These are phyloP conservation scores for Caenorhabditis angaria DNA, from an alignment of 2,888 invertebrate species.

Conservation along the genomic window DNA sequence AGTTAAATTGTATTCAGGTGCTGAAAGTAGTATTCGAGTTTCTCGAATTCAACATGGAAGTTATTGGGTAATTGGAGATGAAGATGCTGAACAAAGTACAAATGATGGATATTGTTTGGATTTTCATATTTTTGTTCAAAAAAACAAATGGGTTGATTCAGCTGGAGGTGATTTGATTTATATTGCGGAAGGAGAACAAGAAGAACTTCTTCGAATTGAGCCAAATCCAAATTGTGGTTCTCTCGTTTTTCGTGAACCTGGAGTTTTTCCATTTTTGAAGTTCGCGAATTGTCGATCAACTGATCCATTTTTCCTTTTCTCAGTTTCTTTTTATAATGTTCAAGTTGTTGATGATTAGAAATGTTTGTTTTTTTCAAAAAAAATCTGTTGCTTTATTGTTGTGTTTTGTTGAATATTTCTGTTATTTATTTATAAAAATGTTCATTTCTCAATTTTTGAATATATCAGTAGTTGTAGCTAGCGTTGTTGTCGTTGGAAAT, in stretches of 20 bases:
- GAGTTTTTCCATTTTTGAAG: conserved; percentile 66
- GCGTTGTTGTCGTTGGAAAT: conserved; percentile 5
- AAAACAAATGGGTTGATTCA: conserved; percentile 45
- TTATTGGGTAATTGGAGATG: conserved; percentile 61
- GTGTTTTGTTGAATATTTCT: background rate
- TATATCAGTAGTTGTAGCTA: background rate
- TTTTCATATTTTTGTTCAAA: conserved; percentile 57
- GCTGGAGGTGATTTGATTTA: conserved; percentile 63
- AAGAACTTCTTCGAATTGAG: conserved; percentile 59
- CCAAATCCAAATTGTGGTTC: conserved; percentile 55
- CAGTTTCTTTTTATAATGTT: conserved; percentile 48
- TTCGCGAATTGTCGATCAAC: conserved; percentile 55
- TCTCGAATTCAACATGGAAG: conserved; percentile 52
- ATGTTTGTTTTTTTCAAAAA: background rate
- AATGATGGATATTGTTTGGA: conserved; percentile 49
- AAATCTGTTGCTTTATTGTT: background rate
- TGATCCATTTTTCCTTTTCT: conserved; percentile 42
- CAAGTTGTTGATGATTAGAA: conserved; percentile 32
- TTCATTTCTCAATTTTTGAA: no score
- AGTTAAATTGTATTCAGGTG: conserved; percentile 16
- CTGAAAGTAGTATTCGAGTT: conserved; percentile 40
- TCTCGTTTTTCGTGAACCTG: conserved; percentile 64
- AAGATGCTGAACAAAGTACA: conserved; percentile 44
- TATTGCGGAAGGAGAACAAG: conserved; percentile 56
- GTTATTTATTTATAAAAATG: background rate